Evolutionary conservation across 1,140 invertebrate species (phyloP), one percentile per base, ranked within the genome.

Genomic region (Hyles vespertilio): DNA sequence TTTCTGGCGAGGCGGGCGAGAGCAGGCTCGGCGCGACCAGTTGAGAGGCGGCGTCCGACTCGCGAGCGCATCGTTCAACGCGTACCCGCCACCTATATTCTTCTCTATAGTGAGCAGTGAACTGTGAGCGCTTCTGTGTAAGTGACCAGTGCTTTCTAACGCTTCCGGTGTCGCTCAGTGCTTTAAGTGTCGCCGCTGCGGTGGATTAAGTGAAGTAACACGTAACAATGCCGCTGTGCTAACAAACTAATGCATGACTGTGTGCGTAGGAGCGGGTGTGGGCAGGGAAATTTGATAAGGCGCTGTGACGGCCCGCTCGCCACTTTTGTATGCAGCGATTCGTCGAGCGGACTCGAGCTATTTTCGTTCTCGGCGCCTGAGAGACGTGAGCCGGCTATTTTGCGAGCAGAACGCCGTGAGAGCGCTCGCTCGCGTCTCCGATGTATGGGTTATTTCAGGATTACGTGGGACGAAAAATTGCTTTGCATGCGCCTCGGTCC

Each of bases 281-380:
- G 79, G 81, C 66, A 72, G 81, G 64, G 82, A 85, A 87, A 87
- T 87, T 85, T 84, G 84, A 87, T 87, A 87, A 87, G 81, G 69
- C 79, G 74, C 63, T 68, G 67, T 70, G 77, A 65, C 69, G 60
- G 69, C 59, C 68, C 63, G 72, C 67, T 76, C 58, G 72, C 84
- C 82, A 78, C 74, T 87, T 87, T 87, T 87, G 84, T 87, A 87
- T 85, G 82, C 81, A 78, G 69, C 69, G 62, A 64, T 66, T 64
- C 56, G 66, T 57, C 67, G 66, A 49, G 62, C 72, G 64, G 65
- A 53, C 65, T 70, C 73, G 71, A 43, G 43, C 58, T 87, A 87
- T 85, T 87, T 85, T 83, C 80, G 81, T 72, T 5, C 8, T 40
- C 36, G 36, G 8, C 36, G 36, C 36, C 8, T 8, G 36, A 40